phyloP scores from a whole-genome alignment of 2,888 invertebrate genomes.

The Pharmacophagus antenor region DNA sequence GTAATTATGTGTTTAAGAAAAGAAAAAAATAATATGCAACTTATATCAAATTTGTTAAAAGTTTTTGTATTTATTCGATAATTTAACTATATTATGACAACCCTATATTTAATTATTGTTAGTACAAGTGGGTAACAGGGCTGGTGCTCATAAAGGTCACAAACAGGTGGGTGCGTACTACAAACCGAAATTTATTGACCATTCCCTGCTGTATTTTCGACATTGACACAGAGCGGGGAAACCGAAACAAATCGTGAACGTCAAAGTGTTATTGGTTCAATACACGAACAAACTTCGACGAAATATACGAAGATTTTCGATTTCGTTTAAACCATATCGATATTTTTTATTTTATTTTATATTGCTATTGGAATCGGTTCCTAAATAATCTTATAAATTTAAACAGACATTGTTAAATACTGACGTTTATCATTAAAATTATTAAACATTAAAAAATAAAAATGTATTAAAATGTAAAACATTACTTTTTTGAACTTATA shows the following conservation, averaged over 20 bases:
- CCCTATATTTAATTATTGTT: constrained; percentile 22
- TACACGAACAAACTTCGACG: constrained; percentile 4
- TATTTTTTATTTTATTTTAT: not conserved
- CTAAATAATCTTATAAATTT: too few species aligned
- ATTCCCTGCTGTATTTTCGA: constrained; percentile 40
- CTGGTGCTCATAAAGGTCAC: constrained; percentile 36
- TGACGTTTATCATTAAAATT: too few species aligned
- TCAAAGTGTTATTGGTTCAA: constrained; percentile 25
- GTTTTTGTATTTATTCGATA: too few species aligned
- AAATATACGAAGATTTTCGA: not conserved
- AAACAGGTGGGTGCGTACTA: constrained; percentile 40
- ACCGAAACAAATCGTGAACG: constrained; percentile 34
- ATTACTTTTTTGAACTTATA: too few species aligned
- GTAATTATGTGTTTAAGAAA: too few species aligned
- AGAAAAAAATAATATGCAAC: too few species aligned
- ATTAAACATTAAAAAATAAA: too few species aligned
- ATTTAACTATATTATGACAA: too few species aligned
- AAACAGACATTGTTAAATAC: too few species aligned
- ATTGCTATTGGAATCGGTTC: too few species aligned
- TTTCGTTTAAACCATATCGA: not conserved
- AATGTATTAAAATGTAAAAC: too few species aligned
- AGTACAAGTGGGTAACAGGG: constrained; percentile 1
- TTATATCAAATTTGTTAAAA: too few species aligned
- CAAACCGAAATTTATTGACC: constrained; percentile 40
- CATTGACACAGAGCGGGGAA: constrained; percentile 39